These are phyloP conservation scores for Tragulus kanchil DNA, from an alignment of 2,113 vertebrate genomes.

Conservation along the genomic window DNA sequence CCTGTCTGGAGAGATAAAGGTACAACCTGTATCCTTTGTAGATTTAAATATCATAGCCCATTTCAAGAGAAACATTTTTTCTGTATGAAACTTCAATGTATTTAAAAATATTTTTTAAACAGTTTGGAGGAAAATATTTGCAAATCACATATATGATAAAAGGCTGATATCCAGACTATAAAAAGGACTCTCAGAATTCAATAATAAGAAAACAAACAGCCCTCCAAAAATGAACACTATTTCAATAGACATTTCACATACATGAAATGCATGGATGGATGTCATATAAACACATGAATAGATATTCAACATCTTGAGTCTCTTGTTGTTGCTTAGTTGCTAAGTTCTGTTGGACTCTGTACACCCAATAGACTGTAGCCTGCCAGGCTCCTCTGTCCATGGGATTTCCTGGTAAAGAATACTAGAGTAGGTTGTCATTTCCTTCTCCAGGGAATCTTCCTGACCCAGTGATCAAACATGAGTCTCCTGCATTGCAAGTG, in stretches of 20 bases:
- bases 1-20: background rate
- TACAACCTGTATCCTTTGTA: background rate
- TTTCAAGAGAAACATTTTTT: background rate
- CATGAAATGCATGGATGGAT: background rate
- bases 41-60: background rate
- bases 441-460: background rate
- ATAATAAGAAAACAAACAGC: background rate
- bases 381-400: background rate
- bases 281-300: background rate
- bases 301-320: background rate
- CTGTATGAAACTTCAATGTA: background rate
- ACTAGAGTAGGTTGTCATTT: background rate
- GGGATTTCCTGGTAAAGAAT: background rate
- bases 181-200: background rate
- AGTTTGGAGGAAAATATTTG: constrained; percentile 27
- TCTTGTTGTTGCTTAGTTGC: background rate
- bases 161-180: background rate
- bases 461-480: background rate
- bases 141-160: background rate
- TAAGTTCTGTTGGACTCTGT: background rate
- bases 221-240: background rate
- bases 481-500: background rate
- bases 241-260: background rate
- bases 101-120: constrained; percentile 24
- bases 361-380: background rate